Evolutionary conservation across 2,797 vertebrate genomes (phyloP), one percentile per base, ranked within the genome.

Genomic region (Sarcoramphus papa): DNA sequence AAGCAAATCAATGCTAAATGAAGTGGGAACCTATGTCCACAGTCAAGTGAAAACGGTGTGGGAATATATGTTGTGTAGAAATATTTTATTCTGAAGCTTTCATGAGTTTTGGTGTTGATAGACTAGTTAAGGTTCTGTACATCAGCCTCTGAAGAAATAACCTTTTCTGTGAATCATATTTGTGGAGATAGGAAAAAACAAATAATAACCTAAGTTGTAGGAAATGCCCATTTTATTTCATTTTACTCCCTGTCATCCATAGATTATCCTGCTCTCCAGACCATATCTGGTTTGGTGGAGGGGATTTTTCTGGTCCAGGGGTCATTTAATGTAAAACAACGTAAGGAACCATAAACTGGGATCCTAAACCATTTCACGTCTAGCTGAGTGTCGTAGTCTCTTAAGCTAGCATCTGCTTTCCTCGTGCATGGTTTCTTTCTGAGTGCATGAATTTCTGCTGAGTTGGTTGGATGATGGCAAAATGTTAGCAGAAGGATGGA

Each of bases 181-280:
- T 83, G 12, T 67, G 33, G 47, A 57, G 18, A 60, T 5, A 40
- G 9, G 21, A 19, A 20, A 57, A 67, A 57, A 7, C 37, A 37
- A 24, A 9, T 13, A 18, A 30, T 0, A 2, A 4, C 40, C 17
- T 30, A 17, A 35, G 9, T 54, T 35, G 1, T 79, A 64, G 12
- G 8, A 60, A 68, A 76, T 51, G 1, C 22, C 14, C 0, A 1
- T n/a, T 68, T 73, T 41, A 48, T 77, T 90, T 81, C 1, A 15
- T 59, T 92, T 94, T 63, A 12, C 31, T 25, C 12, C 25, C 9
- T 73, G 4, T 53, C 14, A 37, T 45, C 47, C 22, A 7, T 43
- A 40, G 60, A 48, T 62, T 60, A 45, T 73, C 77, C 40, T 77
- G 27, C 28, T 90, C 10, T 92, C 14, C 22, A 56, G 51, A 28